Evolutionary conservation across 2,113 vertebrate species (phyloP), one percentile per base, ranked within the genome.

Genomic region (Epinephelus fuscoguttatus): DNA sequence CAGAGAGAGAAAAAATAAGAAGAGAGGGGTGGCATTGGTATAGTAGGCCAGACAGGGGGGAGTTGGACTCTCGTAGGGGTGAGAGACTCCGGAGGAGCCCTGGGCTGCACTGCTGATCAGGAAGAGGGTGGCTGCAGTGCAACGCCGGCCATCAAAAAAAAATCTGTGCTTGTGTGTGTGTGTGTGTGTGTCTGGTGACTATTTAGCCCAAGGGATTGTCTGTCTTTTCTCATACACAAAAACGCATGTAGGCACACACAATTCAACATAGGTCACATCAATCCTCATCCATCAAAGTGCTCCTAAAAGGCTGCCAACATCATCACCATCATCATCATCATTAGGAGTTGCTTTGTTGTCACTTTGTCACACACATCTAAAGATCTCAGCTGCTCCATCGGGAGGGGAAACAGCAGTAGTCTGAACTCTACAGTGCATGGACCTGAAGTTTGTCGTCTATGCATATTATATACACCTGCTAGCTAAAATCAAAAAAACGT

Each of bases 41-140:
- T 88, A 80, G 83, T 82, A 89, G 79, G 66, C 84, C 83, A 86
- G 81, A 82, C 64, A 57, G 57, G 63, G 74, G 85, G 85, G 74
- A 30, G 72, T 17, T 61, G 71, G 84, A 80, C 84, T 75, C 66
- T 83, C 3, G 23, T 75, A 84, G 85, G 82, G 40, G 86, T 63
- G 70, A 84, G 82, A 79, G 86, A 89, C 90, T 94, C 91, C 91
- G 90, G 92, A 94, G 93, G 86, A 91, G 91, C 92, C 88, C 78
- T 52, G 21, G 92, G 92, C 90, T 70, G 81, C 68, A 75, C 50
- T 75, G 49, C 73, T 75, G 86, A 94, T 91, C 81, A 92, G 89
- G 72, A 88, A 90, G 84, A 89, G 80, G 75, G 81, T 86, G 55
- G 80, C 80, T 71, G 81, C 56, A 59, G 74, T 71, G 45, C 50